Evolutionary conservation across 1,140 invertebrate species (phyloP).

Genomic region (Panagrolaimus sp.): DNA sequence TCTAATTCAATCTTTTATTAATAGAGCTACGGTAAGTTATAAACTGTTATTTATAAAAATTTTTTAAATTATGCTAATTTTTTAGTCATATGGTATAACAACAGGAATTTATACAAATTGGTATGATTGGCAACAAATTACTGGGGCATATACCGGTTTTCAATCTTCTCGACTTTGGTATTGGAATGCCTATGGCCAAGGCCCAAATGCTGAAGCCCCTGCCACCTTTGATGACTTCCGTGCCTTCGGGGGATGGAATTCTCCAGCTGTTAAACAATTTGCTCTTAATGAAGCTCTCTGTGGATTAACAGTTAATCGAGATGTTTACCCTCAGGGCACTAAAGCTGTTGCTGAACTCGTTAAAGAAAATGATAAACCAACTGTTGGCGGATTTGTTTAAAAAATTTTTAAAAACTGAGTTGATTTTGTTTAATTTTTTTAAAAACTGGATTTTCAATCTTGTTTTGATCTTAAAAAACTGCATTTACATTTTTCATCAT

Average conservation of each 20-base stretch:
- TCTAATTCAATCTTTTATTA: conserved; percentile 21
- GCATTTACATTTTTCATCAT: background rate
- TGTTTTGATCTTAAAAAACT: too few relatives aligned
- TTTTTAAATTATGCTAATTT: background rate
- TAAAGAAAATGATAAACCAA: background rate
- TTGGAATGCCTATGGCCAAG: conserved; percentile 17
- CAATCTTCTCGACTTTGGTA: conserved; percentile 16
- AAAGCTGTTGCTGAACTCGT: background rate
- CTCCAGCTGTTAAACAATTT: conserved; percentile 14
- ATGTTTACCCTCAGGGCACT: background rate
- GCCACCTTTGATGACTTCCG: conserved; percentile 17
- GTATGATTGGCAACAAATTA: conserved; percentile 46
- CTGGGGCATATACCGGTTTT: conserved; percentile 18
- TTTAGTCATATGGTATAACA: conserved; percentile 31
- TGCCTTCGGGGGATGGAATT: conserved; percentile 16
- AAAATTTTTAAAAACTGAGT: background rate
- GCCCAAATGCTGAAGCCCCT: conserved; percentile 19
- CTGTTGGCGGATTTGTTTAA: conserved; percentile 14
- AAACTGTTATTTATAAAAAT: background rate
- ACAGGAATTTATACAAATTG: conserved; percentile 45
- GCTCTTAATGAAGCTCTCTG: conserved; percentile 14
- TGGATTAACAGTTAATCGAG: background rate
- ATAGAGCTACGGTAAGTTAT: conserved; percentile 5
- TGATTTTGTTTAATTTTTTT: background rate
- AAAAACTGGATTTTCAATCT: background rate